Evolutionary conservation across 2,113 vertebrate genomes (phyloP).

Genomic region (Smithornis capensis): DNA sequence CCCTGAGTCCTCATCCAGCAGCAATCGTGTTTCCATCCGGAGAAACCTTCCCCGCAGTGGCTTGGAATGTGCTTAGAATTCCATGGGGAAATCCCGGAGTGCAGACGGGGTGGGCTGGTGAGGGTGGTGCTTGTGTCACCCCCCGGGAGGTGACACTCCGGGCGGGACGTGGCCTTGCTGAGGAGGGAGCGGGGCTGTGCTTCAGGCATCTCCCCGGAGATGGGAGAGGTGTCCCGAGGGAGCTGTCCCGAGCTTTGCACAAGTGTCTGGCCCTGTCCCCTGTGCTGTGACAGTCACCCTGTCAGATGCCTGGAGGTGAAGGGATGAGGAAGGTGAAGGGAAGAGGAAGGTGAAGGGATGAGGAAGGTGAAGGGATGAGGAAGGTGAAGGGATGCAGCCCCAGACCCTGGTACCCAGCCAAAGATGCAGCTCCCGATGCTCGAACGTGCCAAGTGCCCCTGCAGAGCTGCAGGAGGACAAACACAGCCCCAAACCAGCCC

Average conservation of each 20-base stretch:
- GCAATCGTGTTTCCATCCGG: fast-evolving
- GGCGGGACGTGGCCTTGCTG: not conserved
- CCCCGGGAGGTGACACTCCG: not conserved
- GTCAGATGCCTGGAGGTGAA: not conserved
- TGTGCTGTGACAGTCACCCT: not conserved
- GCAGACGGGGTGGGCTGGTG: fast-evolving
- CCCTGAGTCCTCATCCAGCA: not conserved
- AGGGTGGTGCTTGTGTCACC: not conserved
- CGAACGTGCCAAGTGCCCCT: fast-evolving
- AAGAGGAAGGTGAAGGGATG: not conserved
- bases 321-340: not conserved
- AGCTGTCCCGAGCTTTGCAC: not conserved
- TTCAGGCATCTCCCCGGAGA: not conserved
- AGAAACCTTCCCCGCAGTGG: not conserved
- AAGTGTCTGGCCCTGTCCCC: fast-evolving
- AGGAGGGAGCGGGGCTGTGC: not conserved
- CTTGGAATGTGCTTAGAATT: not conserved
- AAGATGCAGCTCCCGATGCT: not conserved
- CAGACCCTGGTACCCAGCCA: not conserved
- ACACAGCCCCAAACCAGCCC: fast-evolving
- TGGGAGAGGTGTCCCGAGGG: not conserved
- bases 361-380: not conserved
- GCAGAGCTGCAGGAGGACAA: not conserved
- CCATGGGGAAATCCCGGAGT: fast-evolving
- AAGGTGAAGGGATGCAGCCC: not conserved